A percentile compares a stretch with the other conserved stretches of the same genome.
Conservation (phyloP, 2,888 invertebrate species). For the Ashinkailepas kermadecensis region DNA sequence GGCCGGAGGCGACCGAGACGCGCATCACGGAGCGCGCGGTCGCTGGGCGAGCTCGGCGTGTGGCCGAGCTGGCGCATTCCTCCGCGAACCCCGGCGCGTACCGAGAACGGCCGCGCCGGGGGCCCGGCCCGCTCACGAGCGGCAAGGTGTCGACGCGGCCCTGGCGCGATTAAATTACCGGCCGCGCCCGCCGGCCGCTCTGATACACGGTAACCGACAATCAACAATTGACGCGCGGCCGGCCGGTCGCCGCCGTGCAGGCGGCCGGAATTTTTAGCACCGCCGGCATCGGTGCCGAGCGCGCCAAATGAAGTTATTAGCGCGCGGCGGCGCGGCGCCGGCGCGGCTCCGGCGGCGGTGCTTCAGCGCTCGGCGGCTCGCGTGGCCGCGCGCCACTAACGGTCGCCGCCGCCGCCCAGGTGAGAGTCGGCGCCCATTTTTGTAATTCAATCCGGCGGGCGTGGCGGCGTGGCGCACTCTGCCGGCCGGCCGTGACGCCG, state of each 20-base stretch:
- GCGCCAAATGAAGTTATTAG: conserved; percentile 16
- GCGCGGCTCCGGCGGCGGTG: conserved; percentile 7
- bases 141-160: too few relatives aligned
- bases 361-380: not conserved
- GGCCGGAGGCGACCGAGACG: too few relatives aligned
- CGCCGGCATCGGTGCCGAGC: not conserved
- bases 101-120: too few relatives aligned
- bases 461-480: not conserved
- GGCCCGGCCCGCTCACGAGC: too few relatives aligned
- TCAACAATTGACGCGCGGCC: not conserved
- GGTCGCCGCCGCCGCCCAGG: not conserved
- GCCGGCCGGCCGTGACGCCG: not conserved
- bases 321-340: not conserved
- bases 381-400: not conserved
- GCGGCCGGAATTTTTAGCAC: not conserved
- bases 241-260: not conserved
- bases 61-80: too few relatives aligned
- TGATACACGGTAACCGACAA: not conserved
- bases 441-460: conserved; percentile 9
- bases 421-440: conserved; percentile 6
- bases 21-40: too few relatives aligned
- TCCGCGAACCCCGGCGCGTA: too few relatives aligned
- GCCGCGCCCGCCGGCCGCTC: not conserved
- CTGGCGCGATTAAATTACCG: not conserved
- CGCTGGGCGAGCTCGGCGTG: too few relatives aligned